Evolutionary conservation across 2,888 invertebrate genomes (phyloP).

Genomic region (Drosophila hamatofila): DNA sequence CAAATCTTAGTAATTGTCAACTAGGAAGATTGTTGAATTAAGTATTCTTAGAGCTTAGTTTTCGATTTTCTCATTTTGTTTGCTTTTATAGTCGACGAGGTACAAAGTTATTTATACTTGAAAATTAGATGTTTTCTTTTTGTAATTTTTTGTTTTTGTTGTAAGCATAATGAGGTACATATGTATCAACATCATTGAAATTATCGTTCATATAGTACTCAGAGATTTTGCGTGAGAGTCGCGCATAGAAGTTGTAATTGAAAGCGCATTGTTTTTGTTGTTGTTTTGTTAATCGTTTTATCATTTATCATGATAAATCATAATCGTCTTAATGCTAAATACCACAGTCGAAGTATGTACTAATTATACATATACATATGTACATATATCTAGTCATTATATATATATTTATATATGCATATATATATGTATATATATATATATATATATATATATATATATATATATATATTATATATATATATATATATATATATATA

Average conservation of each 20-base stretch:
- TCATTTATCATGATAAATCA: constrained; percentile 36
- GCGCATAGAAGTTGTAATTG: constrained; percentile 42
- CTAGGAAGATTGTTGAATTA: constrained; percentile 68
- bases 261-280: constrained; percentile 32
- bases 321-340: constrained; percentile 84
- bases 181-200: constrained; percentile 78
- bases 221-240: constrained; percentile 52
- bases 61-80: constrained; percentile 21
- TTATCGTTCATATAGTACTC: constrained; percentile 47
- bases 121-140: constrained; percentile 62
- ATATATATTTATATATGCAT: constrained; percentile 11
- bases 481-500: constrained; percentile 51
- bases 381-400: constrained; percentile 44
- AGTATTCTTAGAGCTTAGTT: constrained; percentile 50
- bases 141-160: constrained; percentile 27
- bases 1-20: constrained; percentile 60
- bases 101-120: constrained; percentile 72
- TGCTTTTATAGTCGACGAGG: constrained; percentile 73
- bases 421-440: background rate
- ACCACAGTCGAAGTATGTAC: constrained; percentile 85
- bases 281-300: constrained; percentile 18
- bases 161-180: constrained; percentile 77
- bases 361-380: constrained; percentile 63
- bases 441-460: constrained; percentile 35
- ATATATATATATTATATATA: constrained; percentile 24